Evolutionary conservation across 2,113 vertebrate genomes (phyloP), one percentile per base, ranked within the genome.

Genomic region (Dipodomys spectabilis): DNA sequence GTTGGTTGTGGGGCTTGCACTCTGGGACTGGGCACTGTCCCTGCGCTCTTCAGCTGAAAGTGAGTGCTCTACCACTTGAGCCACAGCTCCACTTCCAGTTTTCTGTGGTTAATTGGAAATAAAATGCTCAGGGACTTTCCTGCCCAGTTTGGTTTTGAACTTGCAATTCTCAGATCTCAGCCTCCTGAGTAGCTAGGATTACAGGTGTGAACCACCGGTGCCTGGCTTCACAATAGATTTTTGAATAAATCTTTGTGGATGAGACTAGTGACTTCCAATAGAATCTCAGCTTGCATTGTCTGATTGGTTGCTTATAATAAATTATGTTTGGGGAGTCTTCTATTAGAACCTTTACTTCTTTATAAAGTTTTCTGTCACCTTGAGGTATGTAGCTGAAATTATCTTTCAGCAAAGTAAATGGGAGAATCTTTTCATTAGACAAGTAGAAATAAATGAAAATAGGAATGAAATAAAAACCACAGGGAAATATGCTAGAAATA

Each of bases 381-480:
- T 91, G 86, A 82, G 19, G 35, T 73, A 83, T 65, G 39, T 44
- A 73, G 11, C 30, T 83, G 81, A 81, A 88, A 81, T 93, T 11
- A 67, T 72, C 92, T 81, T 92, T 7, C 73, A 82, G 49, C 11
- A 90, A 96, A 95, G 60, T 62, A 85, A 94, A 74, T 73, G 60
- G 28, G n/a, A 91, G 94, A 94, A 83, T 83, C 49, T 90, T 64
- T 32, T 79, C 60, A 77, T 16, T 45, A 71, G 62, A 75, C 90
- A 91, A 79, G n/a, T 89, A 85, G 30, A 93, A 75, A 86, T 77
- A 86, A 82, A 7, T 95, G 45, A 75, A 96, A 92, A 90, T 85
- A 92, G 20, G 23, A 49, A 94, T 86, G 69, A 77, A 89, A 86
- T 84, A 78, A 92, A 90, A 92, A 67, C 1, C 4, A 95, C 92